Evolutionary conservation across 2,113 vertebrate species (phyloP).

Genomic region (Ivindomyrus marchei): DNA sequence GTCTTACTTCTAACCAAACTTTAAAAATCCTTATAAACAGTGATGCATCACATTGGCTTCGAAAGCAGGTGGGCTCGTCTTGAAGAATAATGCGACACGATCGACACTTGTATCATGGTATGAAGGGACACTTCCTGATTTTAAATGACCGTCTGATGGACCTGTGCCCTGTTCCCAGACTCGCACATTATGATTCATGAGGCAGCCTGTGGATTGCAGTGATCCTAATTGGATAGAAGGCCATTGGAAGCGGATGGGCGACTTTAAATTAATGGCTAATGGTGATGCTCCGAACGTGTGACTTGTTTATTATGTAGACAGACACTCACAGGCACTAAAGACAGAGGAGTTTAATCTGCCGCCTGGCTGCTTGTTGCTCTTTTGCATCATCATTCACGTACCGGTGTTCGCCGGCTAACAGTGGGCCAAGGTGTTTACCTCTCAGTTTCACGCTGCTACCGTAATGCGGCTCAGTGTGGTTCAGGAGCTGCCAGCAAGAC

Average conservation of each 20-base stretch:
- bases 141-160: constrained; percentile 1
- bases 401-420: neutral
- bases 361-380: neutral
- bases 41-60: neutral
- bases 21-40: neutral
- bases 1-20: neutral
- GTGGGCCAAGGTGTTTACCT: neutral
- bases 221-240: neutral
- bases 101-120: neutral
- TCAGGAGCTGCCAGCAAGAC: neutral
- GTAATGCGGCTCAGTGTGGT: neutral
- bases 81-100: neutral
- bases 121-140: neutral
- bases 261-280: neutral
- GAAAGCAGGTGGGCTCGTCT: neutral
- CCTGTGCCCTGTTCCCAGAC: neutral
- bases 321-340: neutral
- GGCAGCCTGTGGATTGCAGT: neutral
- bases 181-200: neutral
- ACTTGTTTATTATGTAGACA: neutral
- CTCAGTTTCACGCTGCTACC: neutral
- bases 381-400: neutral
- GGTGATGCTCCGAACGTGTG: neutral
- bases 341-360: constrained; percentile 1
- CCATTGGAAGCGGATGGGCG: neutral